A percentile compares a stretch with the other conserved stretches of the same genome.
Evolutionary conservation across 1,140 invertebrate genomes (phyloP).

Genomic region (Ladona fulva): DNA sequence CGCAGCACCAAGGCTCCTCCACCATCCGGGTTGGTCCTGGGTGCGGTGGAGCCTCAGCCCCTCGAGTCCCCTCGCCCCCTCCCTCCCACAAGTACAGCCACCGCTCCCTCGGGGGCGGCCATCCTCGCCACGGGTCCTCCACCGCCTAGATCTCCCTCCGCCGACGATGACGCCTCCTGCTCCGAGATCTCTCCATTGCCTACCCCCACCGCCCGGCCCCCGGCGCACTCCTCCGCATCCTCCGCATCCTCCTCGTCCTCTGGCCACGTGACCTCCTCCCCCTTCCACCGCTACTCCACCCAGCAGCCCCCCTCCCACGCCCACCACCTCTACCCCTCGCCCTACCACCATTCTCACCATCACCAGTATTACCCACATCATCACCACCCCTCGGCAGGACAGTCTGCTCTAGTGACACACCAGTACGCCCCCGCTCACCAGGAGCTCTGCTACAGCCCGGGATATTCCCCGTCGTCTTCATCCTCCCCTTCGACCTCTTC

Average conservation of each 20-base stretch:
- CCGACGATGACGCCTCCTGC: slow-evolving; percentile 5
- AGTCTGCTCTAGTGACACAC: neutral
- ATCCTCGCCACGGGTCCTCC: slow-evolving; percentile 35
- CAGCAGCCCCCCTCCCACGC: slow-evolving; percentile 18
- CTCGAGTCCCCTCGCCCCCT: slow-evolving; percentile 32
- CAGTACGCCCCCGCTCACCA: slow-evolving; percentile 31
- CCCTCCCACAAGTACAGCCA: slow-evolving; percentile 35
- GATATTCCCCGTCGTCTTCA: slow-evolving; percentile 39
- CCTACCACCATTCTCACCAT: neutral
- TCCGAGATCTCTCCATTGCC: neutral
- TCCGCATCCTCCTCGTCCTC: slow-evolving; percentile 7
- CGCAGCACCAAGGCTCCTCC: slow-evolving; percentile 28
- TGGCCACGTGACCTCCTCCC: slow-evolving; percentile 17
- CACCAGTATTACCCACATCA: neutral
- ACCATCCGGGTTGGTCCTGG: slow-evolving; percentile 16
- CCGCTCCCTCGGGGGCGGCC: slow-evolving; percentile 38
- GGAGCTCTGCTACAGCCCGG: slow-evolving; percentile 49
- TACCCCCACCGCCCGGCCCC: neutral
- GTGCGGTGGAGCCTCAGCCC: slow-evolving; percentile 31
- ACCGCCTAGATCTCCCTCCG: slow-evolving; percentile 32
- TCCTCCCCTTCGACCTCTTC: slow-evolving; percentile 26
- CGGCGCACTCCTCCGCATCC: neutral
- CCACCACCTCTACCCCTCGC: neutral
- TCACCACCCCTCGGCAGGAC: neutral
- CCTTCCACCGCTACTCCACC: slow-evolving; percentile 15